Base-by-base conservation (phyloP, 2,888 invertebrate species). In the Luperina nickerlii region DNA sequence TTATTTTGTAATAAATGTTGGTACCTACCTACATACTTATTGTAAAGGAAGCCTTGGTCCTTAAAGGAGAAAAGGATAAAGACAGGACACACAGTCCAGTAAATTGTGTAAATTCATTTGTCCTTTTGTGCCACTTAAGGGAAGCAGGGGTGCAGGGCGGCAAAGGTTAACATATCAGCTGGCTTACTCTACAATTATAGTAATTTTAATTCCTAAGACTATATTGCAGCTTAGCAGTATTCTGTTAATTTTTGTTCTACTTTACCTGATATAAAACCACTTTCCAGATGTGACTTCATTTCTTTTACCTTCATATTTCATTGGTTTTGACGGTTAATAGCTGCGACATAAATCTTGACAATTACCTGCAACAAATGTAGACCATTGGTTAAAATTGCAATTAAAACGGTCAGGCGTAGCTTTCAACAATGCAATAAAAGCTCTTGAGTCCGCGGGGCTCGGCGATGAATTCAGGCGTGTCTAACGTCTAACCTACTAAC, bases 401-500 rank as follows among this genome's bases (percentile, higher is more conserved):
- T 81, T 78, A 71, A 76, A 85, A 81, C 32, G n/a, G 63, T 74
- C 54, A 76, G 74, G 54, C 51, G 74, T 77, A 74, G 51, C 65
- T 84, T 78, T 74, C 66, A 74, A 78, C 66, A 82, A 60, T 68
- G 72, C 69, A 78, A 81, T 78, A 78, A 85, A 83, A 86, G 82
- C 81, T 88, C 74, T 84, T n/a, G 71, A 63, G 74, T 38, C 67
- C 20, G 66, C 24, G 42, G 63, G 45, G 51, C 79, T 78, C 81
- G 27, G 75, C 75, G 84, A 81, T 89, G 87, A 89, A 89, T 90
- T 91, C 83, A 89, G 85, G 87, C 92, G 90, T 90, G 83, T 91
- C 94, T 87, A 93, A 93, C 90, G 82, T 91, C 93, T 86, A 93
- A 92, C 90, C 87, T 81, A 83, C 82, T 86, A 84, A 92, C 94